A percentile compares a stretch with the other conserved stretches of the same genome.
Conservation (phyloP, 92 coral and sea anemone genomes). For the Parazoanthus swiftii region DNA sequence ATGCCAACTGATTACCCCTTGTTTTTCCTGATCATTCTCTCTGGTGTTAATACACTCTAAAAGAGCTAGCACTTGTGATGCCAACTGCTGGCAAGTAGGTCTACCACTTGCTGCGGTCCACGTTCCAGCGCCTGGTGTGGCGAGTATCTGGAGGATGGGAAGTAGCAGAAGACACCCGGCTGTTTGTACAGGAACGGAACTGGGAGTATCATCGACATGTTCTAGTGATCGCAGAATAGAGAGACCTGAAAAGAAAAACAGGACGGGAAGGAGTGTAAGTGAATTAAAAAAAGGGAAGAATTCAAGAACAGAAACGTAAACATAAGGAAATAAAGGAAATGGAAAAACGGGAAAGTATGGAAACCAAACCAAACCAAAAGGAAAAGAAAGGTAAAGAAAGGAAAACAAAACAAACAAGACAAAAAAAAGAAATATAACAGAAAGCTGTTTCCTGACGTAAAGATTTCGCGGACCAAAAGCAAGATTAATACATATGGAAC, state of each 20-base stretch:
- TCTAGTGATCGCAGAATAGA: conserved; percentile 39
- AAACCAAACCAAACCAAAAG: neutral
- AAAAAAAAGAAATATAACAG: no score
- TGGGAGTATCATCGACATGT: neutral
- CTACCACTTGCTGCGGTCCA: neutral
- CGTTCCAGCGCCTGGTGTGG: conserved; percentile 43
- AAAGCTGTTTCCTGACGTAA: no score
- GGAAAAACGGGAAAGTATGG: neutral
- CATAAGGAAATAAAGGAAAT: no score
- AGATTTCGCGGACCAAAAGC: no score
- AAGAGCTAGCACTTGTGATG: conserved; percentile 9
- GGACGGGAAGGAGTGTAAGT: neutral
- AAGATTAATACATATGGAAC: no score
- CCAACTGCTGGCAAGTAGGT: neutral
- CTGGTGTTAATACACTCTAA: neutral
- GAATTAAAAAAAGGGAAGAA: neutral
- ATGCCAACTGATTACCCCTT: neutral
- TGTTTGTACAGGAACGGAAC: neutral
- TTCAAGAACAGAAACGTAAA: no score
- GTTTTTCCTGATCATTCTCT: neutral
- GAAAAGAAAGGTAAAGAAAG: neutral
- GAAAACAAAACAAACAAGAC: no score
- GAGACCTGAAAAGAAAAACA: conserved; percentile 41
- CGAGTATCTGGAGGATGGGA: conserved; percentile 77
- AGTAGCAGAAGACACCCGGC: conserved; percentile 47